Evolutionary conservation across 2,797 vertebrate genomes (phyloP).

Genomic region (Tapirus indicus): DNA sequence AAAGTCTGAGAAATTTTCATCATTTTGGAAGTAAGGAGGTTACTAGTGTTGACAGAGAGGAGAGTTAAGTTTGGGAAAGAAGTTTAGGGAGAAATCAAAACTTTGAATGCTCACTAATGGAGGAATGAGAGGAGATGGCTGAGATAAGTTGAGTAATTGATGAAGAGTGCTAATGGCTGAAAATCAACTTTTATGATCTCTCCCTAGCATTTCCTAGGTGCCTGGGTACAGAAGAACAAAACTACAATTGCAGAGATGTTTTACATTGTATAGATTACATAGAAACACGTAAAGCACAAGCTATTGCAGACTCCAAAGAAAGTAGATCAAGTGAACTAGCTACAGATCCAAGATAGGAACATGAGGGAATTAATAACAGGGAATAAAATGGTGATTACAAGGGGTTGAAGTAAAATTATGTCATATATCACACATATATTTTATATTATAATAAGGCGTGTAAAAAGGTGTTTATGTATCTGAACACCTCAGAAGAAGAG

Average conservation of each 20-base stretch:
- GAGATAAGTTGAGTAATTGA: neutral
- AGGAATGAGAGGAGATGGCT: neutral
- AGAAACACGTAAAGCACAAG: neutral
- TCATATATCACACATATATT: neutral
- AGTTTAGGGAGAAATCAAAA: neutral
- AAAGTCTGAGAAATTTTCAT: neutral
- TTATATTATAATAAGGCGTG: neutral
- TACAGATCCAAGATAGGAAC: neutral
- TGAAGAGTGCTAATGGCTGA: neutral
- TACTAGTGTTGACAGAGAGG: neutral
- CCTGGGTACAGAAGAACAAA: neutral
- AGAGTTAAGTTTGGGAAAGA: neutral
- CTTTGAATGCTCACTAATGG: neutral
- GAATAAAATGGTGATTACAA: neutral
- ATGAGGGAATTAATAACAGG: neutral
- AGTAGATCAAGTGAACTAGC: neutral
- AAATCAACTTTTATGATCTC: neutral
- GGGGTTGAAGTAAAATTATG: neutral
- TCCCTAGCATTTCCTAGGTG: neutral
- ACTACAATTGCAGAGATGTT: neutral
- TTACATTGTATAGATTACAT: too few relatives aligned
- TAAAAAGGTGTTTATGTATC: neutral
- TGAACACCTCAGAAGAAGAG: neutral
- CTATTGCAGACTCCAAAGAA: neutral
- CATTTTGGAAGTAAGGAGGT: neutral